A percentile compares a stretch with the other conserved stretches of the same genome.
Evolutionary conservation across 2,113 vertebrate species (phyloP).

Genomic region (Megaceryle torquata): DNA sequence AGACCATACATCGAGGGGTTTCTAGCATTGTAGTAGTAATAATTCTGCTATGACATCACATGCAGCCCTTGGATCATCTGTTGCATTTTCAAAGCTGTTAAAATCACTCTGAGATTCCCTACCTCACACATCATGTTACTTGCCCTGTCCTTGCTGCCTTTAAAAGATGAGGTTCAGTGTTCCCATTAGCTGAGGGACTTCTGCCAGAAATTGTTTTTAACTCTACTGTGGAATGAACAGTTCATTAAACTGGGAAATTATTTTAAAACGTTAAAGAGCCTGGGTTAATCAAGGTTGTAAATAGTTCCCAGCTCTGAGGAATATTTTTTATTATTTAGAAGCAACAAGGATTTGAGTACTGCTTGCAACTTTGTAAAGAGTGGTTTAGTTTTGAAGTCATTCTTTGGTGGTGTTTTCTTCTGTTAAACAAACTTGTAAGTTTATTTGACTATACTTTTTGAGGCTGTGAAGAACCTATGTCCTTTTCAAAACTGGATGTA

Average conservation of each 20-base stretch:
- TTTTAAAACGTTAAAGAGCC: neutral
- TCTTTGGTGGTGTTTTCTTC: neutral
- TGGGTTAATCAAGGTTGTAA: neutral
- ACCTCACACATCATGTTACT: neutral
- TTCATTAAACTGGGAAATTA: neutral
- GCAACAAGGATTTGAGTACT: neutral
- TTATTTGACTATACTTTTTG: neutral
- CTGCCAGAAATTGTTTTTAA: neutral
- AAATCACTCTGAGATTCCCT: neutral
- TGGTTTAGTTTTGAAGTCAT: neutral
- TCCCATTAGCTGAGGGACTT: neutral
- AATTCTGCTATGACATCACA: neutral
- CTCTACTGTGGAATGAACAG: neutral
- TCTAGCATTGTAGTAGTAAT: neutral
- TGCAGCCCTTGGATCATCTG: neutral
- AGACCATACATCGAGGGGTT: neutral
- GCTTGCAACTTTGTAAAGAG: neutral
- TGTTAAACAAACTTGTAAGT: neutral
- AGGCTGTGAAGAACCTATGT: neutral
- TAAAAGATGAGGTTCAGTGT: neutral
- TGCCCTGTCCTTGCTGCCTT: neutral
- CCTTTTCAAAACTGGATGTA: neutral
- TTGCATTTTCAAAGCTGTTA: neutral
- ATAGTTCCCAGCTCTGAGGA: neutral
- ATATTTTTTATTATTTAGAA: neutral